phyloP scores from a whole-genome alignment of 1,140 invertebrate genomes.

The Mactra quadrangularis region DNA sequence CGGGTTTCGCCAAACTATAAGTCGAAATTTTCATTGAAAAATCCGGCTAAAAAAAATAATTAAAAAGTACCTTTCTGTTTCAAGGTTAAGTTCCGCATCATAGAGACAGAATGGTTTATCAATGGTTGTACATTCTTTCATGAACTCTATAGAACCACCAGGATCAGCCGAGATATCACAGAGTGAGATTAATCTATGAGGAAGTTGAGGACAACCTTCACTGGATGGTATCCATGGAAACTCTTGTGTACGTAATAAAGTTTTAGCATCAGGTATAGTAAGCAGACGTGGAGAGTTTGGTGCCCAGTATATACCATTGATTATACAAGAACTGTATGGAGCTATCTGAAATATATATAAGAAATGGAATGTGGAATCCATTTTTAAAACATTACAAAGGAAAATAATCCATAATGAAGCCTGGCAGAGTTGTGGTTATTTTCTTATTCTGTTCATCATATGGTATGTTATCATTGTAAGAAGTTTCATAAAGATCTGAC shows the following conservation, averaged over 20 bases:
- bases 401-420: no score
- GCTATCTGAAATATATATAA: constrained; percentile 90
- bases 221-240: constrained; percentile 95
- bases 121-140: constrained; percentile 99
- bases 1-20: no score
- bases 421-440: no score
- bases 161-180: constrained; percentile 99
- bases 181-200: constrained; percentile 91
- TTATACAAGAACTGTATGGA: constrained; percentile 97
- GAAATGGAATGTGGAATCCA: constrained; percentile 13
- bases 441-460: no score
- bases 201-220: constrained; percentile 92
- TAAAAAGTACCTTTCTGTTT: constrained; percentile 94
- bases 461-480: no score
- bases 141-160: constrained; percentile 99
- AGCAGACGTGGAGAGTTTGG: constrained; percentile 97
- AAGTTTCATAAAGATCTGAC: no score
- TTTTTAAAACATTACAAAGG: background rate
- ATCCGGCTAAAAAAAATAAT: no score
- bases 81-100: constrained; percentile 98
- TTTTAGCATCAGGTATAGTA: constrained; percentile 99
- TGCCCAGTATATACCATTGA: constrained; percentile 99
- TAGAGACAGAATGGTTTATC: constrained; percentile 99
- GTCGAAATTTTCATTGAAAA: no score
- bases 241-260: constrained; percentile 92